Percentiles rank a stretch among this genome's conserved stretches.
phyloP scores from a whole-genome alignment of 1,140 invertebrate species.

The fruit fly (Drosophila melanogaster) region Release_6_plus_ISO1_MT NT_037436.4:14145501-14146000 shows the following conservation, averaged over 20 bases:
- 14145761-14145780: no score
- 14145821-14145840: no score
- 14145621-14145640: slow-evolving; percentile 83
- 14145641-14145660: slow-evolving; percentile 78
- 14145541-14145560: slow-evolving; percentile 10
- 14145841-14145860: no score
- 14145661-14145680: slow-evolving; percentile 23
- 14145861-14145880: no score
- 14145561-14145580: slow-evolving; percentile 26
- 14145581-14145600: slow-evolving; percentile 68
- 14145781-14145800: no score
- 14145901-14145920: no score
- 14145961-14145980: accelerated
- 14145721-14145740: no score
- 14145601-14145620: slow-evolving; percentile 77
- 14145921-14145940: no score
- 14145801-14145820: no score
- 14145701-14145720: no score
- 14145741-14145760: no score
- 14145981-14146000: slow-evolving; percentile 8
- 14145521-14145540: slow-evolving; percentile 11
- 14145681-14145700: slow-evolving; percentile 13
- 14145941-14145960: not conserved
- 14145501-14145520: slow-evolving; percentile 65
- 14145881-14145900: no score